Evolutionary conservation across 1,140 invertebrate genomes (phyloP).

Genomic region (Littorina saxatilis): DNA sequence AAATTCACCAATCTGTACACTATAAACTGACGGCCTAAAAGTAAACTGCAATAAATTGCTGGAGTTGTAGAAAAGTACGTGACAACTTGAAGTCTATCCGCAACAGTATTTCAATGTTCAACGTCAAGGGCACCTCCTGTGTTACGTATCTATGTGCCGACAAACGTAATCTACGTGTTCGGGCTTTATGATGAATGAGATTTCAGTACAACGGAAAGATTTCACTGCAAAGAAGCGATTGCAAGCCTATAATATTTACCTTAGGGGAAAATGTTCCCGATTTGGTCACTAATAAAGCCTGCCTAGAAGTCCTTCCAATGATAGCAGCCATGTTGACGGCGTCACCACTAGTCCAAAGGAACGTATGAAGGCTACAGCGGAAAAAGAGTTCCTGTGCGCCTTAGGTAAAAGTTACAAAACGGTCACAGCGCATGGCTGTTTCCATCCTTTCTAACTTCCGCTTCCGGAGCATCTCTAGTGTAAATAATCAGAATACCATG

Average conservation of each 20-base stretch:
- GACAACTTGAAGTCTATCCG: too few relatives aligned
- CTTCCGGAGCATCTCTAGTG: conserved; percentile 33
- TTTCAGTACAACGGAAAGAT: neutral
- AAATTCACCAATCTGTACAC: too few relatives aligned
- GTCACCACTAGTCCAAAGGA: conserved; percentile 34
- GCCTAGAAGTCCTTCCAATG: conserved; percentile 51
- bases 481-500: neutral
- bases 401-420: conserved; percentile 20
- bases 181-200: neutral
- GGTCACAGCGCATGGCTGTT: neutral
- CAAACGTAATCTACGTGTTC: neutral
- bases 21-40: too few relatives aligned
- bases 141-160: neutral
- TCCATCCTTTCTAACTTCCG: neutral
- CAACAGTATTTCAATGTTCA: neutral
- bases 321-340: conserved; percentile 56
- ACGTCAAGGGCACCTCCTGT: conserved; percentile 19
- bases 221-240: neutral
- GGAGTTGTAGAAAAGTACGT: neutral
- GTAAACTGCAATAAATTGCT: too few relatives aligned
- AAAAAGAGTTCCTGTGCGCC: neutral
- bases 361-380: neutral
- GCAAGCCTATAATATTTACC: conserved; percentile 20
- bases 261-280: conserved; percentile 46
- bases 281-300: conserved; percentile 55